These are phyloP conservation scores for Pogona vitticeps DNA, from an alignment of 2,113 vertebrate species.

Conservation along the genomic window DNA sequence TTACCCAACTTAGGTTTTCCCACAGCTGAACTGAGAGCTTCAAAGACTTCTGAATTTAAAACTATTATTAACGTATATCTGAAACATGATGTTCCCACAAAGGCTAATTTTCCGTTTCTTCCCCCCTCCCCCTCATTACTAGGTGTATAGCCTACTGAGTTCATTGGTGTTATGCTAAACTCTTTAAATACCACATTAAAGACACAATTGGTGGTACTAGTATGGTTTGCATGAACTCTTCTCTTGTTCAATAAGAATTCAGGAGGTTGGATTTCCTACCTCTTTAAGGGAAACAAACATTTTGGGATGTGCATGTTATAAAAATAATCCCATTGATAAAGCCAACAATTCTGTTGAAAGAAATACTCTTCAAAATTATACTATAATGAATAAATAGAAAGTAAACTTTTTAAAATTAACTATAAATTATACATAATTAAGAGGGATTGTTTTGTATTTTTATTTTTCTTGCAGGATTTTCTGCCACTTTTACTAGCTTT, in stretches of 20 bases:
- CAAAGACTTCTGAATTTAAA: conserved; percentile 88
- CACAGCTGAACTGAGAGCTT: conserved; percentile 83
- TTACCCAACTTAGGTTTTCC: conserved; percentile 87
- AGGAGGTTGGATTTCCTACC: conserved; percentile 54
- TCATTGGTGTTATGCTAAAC: conserved; percentile 74
- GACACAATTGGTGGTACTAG: conserved; percentile 65
- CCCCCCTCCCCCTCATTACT: conserved; percentile 59
- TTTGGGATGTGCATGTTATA: neutral
- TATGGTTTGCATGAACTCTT: conserved; percentile 58
- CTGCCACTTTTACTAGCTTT: conserved; percentile 19
- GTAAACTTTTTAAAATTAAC: conserved; percentile 60
- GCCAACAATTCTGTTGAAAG: conserved; percentile 58
- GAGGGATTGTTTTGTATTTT: conserved; percentile 22
- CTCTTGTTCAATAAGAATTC: conserved; percentile 57
- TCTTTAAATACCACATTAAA: conserved; percentile 69
- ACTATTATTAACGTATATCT: conserved; percentile 86
- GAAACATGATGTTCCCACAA: conserved; percentile 85
- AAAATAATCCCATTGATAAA: conserved; percentile 59
- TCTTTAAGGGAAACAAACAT: conserved; percentile 57
- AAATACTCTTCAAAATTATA: conserved; percentile 52
- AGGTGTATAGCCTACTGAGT: conserved; percentile 77
- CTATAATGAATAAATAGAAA: conserved; percentile 27
- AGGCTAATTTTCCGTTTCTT: conserved; percentile 71
- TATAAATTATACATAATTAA: conserved; percentile 30
- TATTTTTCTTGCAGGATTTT: conserved; percentile 38